Base-by-base conservation (phyloP, 1,140 invertebrate species). In the Riptortus pedestris region DNA sequence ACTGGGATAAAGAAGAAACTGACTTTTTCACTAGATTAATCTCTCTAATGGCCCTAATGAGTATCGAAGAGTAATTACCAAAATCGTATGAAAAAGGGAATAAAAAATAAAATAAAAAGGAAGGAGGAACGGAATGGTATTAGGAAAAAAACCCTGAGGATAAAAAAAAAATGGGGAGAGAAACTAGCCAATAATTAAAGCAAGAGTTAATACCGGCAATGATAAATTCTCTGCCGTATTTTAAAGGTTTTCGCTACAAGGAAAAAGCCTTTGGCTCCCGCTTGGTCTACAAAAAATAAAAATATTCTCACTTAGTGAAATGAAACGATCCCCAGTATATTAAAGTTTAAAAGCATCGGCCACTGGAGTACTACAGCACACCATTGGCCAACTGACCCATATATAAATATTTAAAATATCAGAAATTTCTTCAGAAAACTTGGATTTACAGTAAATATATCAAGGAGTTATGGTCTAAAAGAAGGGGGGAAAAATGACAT, bases 21-120 rank as follows among this genome's bases (percentile, higher is more conserved):
- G 20, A 16, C 18, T 55, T 55, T 55, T 55, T 24, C 51, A 27
- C 5, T 9, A 55, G 51, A 55, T 55, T 55, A 55, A 55, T 55
- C 51, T 55, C 26, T 55, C 51, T 55, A 55, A 55, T 55, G 51
- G 51, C 51, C 51, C 26, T 55, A 55, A 55, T 55, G 51, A 55
- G 51, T 55, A 55, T 55, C 51, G 51, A 55, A 24, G 51, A 55
- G 51, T 55, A 55, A 55, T 55, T 55, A 55, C 51, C 20, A 24
- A 55, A 55, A 55, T 55, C 51, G 51, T 26, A 55, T 55, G 5
- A 38, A 38, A 38, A 38, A 38, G 14, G 14, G 31, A 38, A 38
- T 38, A 38, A n/a, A n/a, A n/a, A n/a, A n/a, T n/a, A n/a, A n/a
- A n/a, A n/a, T n/a, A 38, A 38, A 38, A 38, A 14, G 51, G 26